phyloP scores from a whole-genome alignment of 2,888 invertebrate species.

The Diarsia rubi region DNA sequence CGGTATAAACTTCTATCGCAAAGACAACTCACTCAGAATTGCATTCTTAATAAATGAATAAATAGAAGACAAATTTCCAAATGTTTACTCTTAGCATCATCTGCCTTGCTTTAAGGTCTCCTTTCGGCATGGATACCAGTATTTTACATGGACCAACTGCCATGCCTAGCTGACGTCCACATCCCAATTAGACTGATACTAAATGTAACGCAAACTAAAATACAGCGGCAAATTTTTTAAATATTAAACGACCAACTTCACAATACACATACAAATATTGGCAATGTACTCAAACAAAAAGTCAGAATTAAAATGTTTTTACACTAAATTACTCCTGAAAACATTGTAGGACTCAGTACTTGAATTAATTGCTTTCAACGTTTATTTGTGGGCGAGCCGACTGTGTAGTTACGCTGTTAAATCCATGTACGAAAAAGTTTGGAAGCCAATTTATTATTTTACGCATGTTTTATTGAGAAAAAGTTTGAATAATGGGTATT shows the following conservation, averaged over 20 bases:
- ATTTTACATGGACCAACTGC: not conserved
- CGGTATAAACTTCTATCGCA: not conserved
- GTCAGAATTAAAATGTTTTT: constrained; percentile 21
- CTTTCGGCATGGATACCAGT: not conserved
- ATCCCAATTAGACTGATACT: not conserved
- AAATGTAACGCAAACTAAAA: not conserved
- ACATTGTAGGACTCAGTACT: constrained; percentile 25
- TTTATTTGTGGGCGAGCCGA: constrained; percentile 25
- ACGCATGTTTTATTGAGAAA: constrained; percentile 14
- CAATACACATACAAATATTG: constrained; percentile 27
- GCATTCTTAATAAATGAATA: not conserved
- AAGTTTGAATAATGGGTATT: constrained; percentile 20
- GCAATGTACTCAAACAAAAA: constrained; percentile 27
- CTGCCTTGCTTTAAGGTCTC: not conserved
- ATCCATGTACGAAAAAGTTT: constrained; percentile 19
- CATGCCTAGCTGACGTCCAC: not conserved
- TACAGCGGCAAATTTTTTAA: not conserved
- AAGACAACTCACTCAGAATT: not conserved
- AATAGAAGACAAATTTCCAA: not conserved
- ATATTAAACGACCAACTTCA: constrained; percentile 11
- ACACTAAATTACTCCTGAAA: constrained; percentile 35
- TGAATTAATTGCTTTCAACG: constrained; percentile 47
- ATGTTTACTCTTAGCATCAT: not conserved
- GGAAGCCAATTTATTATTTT: constrained; percentile 31
- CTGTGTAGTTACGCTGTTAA: constrained; percentile 28